Percentiles rank a stretch among this genome's conserved stretches.
These are phyloP conservation scores for Meloidogyne exigua DNA, from an alignment of 1,140 invertebrate species.

Conservation along the genomic window DNA sequence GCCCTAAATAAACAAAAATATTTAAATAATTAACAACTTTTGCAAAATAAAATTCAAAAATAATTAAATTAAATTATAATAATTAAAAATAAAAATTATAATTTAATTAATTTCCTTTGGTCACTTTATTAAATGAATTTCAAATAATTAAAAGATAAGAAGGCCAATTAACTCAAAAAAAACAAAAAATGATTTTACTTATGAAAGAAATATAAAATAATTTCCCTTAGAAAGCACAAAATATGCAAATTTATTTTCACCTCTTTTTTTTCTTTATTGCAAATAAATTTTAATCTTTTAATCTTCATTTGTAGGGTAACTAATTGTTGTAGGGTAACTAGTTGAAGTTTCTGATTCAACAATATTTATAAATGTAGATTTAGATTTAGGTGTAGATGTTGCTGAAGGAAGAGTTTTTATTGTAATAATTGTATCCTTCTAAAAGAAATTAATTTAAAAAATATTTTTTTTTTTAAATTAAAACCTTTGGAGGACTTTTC, in stretches of 20 bases:
- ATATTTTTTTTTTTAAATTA: no score
- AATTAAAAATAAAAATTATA: not conserved
- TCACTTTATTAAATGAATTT: no score
- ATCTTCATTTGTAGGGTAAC: not conserved
- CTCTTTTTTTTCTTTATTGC: no score
- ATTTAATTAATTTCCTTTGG: not conserved
- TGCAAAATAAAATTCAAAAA: no score
- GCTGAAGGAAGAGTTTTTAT: not conserved
- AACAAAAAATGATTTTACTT: not conserved
- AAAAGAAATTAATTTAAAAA: not conserved
- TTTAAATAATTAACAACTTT: not conserved
- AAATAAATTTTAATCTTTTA: not conserved
- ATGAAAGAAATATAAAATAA: not conserved
- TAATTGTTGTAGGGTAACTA: not conserved
- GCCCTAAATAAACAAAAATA: not conserved
- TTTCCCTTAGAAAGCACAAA: not conserved
- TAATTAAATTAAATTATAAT: no score
- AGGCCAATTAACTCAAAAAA: not conserved
- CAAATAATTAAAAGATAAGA: not conserved
- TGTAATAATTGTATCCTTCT: not conserved
- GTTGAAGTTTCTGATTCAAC: not conserved
- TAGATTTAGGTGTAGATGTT: not conserved
- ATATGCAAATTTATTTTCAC: not conserved
- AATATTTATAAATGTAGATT: not conserved
- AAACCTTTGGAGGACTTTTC: constrained; percentile 20